Evolutionary conservation across 1,140 invertebrate species (phyloP), one percentile per base, ranked within the genome.

Genomic region (Pomphorhynchus laevis): DNA sequence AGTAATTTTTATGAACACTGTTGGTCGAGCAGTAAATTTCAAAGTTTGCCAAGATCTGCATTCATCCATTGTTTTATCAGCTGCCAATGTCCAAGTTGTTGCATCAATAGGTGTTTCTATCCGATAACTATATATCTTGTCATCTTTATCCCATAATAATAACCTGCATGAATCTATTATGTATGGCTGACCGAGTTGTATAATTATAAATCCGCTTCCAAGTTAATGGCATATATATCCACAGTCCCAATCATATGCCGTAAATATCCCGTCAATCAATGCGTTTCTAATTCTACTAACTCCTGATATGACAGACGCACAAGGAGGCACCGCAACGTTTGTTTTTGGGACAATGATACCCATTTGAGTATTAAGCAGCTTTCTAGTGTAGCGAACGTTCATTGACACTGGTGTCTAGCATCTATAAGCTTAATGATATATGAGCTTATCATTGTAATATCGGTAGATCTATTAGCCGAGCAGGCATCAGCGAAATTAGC

Each of bases 141-240:
- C 74, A 61, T 95, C 86, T 58, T 77, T 86, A 61, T 95, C 84
- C 86, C 86, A 95, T 37, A 95, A 61, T 32, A 93, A 57, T 49
- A 93, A 61, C 49, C 71, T 71, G 47, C n/a, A n/a, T n/a, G n/a
- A 79, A 34, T 70, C 68, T 38, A 93, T 67, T 45, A 84, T 65
- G 56, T 84, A 93, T 1, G 86, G 84, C 58, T 95, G 86, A 16
- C 76, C 74, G 43, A 95, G 64, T 59, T 91, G 80, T 40, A 95
- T 69, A 44, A 79, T 65, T 51, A 95, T 91, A 44, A 70, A 67
- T 22, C 84, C 82, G 49, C 72, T 79, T 45, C 82, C 80, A 27
- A 98, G 61, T 59, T 95, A 84, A 64, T 95, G 86, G 57, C 82
- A 93, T 2, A 80, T 93, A 56, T 93, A 95, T 34, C 86, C 79